Conservation (phyloP, 2,888 invertebrate genomes). For the Andrena bucephala region DNA sequence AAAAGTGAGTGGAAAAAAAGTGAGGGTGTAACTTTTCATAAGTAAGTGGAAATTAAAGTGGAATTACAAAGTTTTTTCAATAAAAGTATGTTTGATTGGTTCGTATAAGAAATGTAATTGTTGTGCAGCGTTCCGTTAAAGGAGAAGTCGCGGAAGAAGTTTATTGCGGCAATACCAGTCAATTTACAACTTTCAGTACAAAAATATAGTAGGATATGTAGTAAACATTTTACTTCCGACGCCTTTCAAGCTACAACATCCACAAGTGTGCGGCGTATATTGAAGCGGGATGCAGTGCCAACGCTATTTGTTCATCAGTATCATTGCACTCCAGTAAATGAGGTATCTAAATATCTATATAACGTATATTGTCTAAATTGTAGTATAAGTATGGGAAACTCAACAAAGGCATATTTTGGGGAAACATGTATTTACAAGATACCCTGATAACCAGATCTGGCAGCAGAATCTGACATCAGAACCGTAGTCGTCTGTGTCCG, state of each 20-base stretch:
- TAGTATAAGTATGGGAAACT: not conserved
- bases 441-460: too few relatives aligned
- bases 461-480: too few relatives aligned
- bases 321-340: not conserved
- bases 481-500: too few relatives aligned
- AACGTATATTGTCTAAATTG: not conserved
- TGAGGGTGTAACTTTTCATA: conserved; percentile 2
- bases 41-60: conserved; percentile 5
- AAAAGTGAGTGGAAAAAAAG: too few relatives aligned
- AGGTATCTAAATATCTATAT: not conserved
- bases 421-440: not conserved
- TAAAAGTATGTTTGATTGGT: not conserved
- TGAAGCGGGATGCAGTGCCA: not conserved
- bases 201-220: not conserved
- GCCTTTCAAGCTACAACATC: not conserved
- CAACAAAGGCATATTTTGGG: too few relatives aligned
- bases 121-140: not conserved
- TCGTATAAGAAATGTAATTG: not conserved
- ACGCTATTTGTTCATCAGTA: not conserved
- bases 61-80: not conserved
- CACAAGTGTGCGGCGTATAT: not conserved
- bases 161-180: conserved; percentile 3
- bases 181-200: not conserved
- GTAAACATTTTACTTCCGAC: conserved; percentile 6
- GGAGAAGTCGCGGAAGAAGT: not conserved